Evolutionary conservation across 1,140 invertebrate species (phyloP).

Genomic region (Ostrea edulis): DNA sequence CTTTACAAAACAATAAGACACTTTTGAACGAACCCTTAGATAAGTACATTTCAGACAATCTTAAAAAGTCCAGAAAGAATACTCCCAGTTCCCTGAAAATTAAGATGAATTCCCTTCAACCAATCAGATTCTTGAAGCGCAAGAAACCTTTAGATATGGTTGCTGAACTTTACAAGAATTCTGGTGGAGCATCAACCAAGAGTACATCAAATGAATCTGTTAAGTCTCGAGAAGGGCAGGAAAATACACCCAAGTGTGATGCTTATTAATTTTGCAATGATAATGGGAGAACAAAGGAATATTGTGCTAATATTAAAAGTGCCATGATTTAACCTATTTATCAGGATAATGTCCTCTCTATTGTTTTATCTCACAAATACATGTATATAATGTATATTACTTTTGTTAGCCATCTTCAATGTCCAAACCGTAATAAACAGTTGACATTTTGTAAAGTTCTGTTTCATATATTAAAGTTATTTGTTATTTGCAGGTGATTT

Average conservation of each 20-base stretch:
- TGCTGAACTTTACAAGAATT: constrained; percentile 20
- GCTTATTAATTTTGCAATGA: no score
- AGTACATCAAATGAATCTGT: neutral
- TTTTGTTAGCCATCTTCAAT: neutral
- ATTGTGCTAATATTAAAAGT: neutral
- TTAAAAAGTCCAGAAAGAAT: neutral
- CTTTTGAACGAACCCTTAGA: neutral
- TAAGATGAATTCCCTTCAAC: neutral
- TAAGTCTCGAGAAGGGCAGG: neutral
- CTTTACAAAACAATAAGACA: neutral
- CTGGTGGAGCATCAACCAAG: neutral
- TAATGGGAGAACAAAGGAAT: neutral
- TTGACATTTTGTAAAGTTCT: no score
- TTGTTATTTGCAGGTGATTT: no score
- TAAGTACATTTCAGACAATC: constrained; percentile 16
- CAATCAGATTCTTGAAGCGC: neutral
- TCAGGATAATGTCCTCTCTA: neutral
- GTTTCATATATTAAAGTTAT: no score
- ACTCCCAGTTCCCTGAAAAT: neutral
- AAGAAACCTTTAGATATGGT: neutral
- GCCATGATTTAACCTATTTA: neutral
- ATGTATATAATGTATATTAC: neutral
- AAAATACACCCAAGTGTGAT: neutral
- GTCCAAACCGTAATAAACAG: no score
- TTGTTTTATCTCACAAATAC: neutral